phyloP scores from a whole-genome alignment of 1,140 invertebrate genomes.

The Drosophila triauraria region DNA sequence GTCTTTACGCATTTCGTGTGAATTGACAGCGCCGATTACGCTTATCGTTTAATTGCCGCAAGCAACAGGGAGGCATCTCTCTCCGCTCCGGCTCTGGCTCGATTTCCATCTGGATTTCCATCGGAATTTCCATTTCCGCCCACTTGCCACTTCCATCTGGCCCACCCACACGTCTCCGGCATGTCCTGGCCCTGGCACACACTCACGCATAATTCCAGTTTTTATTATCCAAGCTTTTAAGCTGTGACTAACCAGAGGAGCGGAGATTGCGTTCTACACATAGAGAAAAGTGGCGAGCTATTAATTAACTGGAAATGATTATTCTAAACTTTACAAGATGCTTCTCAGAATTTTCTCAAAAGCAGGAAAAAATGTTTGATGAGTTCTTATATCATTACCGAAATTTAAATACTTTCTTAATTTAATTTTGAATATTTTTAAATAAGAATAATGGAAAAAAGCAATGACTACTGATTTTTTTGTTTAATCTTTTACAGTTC shows the following conservation, averaged over 20 bases:
- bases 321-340: too few species aligned
- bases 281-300: not conserved
- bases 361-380: too few species aligned
- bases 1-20: slow-evolving; percentile 75
- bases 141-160: slow-evolving; percentile 8
- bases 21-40: slow-evolving; percentile 76
- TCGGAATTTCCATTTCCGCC: slow-evolving; percentile 25
- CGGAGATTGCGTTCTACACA: slow-evolving; percentile 25
- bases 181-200: slow-evolving; percentile 34
- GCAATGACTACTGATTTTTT: too few species aligned
- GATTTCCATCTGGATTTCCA: slow-evolving; percentile 14
- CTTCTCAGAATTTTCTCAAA: too few species aligned
- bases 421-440: too few species aligned
- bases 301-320: too few species aligned
- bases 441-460: too few species aligned
- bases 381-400: too few species aligned
- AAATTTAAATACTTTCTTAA: too few species aligned
- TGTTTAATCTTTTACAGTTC: too few species aligned
- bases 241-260: slow-evolving; percentile 63
- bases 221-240: slow-evolving; percentile 81
- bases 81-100: slow-evolving; percentile 4
- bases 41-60: slow-evolving; percentile 79
- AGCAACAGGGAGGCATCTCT: slow-evolving; percentile 63
- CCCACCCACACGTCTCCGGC: not conserved
- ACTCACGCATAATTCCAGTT: slow-evolving; percentile 74